A percentile compares a stretch with the other conserved stretches of the same genome.
phyloP scores from a whole-genome alignment of 2,797 vertebrate genomes.

The Threskiornis aethiopicus region DNA sequence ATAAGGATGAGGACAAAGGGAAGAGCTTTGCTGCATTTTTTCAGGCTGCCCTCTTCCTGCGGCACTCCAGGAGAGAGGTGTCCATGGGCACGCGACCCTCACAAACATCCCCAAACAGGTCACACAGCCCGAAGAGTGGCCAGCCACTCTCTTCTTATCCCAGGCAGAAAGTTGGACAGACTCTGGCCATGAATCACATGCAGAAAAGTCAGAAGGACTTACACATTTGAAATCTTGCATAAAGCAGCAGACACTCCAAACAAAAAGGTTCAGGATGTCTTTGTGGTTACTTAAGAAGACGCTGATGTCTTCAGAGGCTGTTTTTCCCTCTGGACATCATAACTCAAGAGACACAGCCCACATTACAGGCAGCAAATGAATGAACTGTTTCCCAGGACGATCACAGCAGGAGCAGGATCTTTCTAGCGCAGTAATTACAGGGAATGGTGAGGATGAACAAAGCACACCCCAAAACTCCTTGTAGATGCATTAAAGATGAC shows the following conservation, averaged over 20 bases:
- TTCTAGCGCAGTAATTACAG: background rate
- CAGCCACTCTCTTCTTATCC: background rate
- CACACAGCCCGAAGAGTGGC: background rate
- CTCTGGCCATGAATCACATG: background rate
- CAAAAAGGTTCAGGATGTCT: background rate
- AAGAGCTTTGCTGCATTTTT: background rate
- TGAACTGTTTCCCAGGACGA: background rate
- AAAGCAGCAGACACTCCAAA: background rate
- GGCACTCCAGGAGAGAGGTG: background rate
- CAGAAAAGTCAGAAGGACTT: background rate
- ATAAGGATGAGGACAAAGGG: background rate
- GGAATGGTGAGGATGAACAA: background rate
- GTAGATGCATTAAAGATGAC: conserved; percentile 44
- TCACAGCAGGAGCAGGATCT: background rate
- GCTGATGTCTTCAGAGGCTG: background rate
- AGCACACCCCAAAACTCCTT: conserved; percentile 2
- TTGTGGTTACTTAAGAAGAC: background rate
- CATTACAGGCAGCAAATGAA: background rate
- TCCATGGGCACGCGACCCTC: accelerated
- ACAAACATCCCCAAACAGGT: background rate
- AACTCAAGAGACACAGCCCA: background rate
- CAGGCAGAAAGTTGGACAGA: background rate
- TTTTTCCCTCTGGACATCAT: background rate
- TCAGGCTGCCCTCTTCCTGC: background rate
- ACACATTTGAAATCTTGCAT: background rate